Conservation (phyloP, 2,797 vertebrate genomes). For the Pangasius mekongensis region DNA sequence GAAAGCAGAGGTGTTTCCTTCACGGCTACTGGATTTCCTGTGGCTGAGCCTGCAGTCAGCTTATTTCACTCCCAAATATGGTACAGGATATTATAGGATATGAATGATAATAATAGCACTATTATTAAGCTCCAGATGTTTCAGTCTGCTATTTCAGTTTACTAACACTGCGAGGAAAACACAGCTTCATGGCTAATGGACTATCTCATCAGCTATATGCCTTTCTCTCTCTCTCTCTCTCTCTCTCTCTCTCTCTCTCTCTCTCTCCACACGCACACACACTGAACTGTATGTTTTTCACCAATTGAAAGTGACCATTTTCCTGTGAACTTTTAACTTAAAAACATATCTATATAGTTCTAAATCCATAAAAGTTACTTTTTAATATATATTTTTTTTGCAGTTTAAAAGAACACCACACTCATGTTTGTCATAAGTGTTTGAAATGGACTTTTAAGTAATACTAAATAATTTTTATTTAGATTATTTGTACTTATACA, state of each 20-base stretch:
- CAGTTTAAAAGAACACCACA: too few species aligned
- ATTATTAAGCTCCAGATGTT: background rate
- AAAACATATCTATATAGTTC: background rate
- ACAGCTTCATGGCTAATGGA: background rate
- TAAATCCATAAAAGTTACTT: background rate
- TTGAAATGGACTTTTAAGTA: too few species aligned
- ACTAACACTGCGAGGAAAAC: background rate
- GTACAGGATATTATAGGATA: background rate
- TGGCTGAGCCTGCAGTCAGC: slow-evolving; percentile 12
- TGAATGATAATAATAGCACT: slow-evolving; percentile 4
- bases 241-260: too few species aligned
- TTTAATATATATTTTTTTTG: too few species aligned
- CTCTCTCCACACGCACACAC: background rate
- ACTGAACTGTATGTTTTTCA: background rate
- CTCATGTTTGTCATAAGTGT: too few species aligned
- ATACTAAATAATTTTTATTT: too few species aligned
- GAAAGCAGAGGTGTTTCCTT: slow-evolving; percentile 56
- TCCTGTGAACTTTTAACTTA: too few species aligned
- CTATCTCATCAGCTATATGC: background rate
- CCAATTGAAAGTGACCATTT: background rate
- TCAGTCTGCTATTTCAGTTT: background rate
- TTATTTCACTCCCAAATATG: background rate
- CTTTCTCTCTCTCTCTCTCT: background rate
- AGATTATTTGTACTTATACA: background rate
- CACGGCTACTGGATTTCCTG: slow-evolving; percentile 50